Evolutionary conservation across 2,888 invertebrate genomes (phyloP).

Genomic region (Gerris lacustris): DNA sequence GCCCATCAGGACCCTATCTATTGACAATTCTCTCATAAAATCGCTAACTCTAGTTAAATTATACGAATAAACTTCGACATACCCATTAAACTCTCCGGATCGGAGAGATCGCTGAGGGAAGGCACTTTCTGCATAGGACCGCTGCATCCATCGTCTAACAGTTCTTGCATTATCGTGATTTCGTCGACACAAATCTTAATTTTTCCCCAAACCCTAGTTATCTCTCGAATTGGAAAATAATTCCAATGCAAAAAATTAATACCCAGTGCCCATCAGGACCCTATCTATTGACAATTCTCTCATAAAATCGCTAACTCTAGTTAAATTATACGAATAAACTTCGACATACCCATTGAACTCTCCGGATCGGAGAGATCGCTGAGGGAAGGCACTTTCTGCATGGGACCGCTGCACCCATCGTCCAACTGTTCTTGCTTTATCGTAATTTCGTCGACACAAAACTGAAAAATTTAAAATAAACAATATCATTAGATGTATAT

Average conservation of each 20-base stretch:
- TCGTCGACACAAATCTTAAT: slow-evolving; percentile 18
- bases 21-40: too few species aligned
- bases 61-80: slow-evolving; percentile 40
- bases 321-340: too few species aligned
- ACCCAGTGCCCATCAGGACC: too few species aligned
- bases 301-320: too few species aligned
- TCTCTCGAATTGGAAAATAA: too few species aligned
- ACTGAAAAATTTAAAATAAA: slow-evolving; percentile 18
- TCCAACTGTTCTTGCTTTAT: slow-evolving; percentile 49
- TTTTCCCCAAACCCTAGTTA: too few species aligned
- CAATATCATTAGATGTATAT: too few species aligned
- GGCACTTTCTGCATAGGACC: slow-evolving; percentile 77
- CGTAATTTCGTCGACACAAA: slow-evolving; percentile 24
- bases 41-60: too few species aligned
- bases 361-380: slow-evolving; percentile 84
- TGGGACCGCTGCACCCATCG: slow-evolving; percentile 49
- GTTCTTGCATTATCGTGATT: slow-evolving; percentile 44
- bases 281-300: too few species aligned
- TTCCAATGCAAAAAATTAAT: too few species aligned
- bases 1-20: too few species aligned
- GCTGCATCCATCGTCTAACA: slow-evolving; percentile 44
- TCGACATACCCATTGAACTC: slow-evolving; percentile 70
- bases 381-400: slow-evolving; percentile 80
- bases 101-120: slow-evolving; percentile 78
- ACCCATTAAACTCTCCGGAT: slow-evolving; percentile 81